Evolutionary conservation across 2,113 vertebrate species (phyloP).

Genomic region (Illadopsis cleaveri): DNA sequence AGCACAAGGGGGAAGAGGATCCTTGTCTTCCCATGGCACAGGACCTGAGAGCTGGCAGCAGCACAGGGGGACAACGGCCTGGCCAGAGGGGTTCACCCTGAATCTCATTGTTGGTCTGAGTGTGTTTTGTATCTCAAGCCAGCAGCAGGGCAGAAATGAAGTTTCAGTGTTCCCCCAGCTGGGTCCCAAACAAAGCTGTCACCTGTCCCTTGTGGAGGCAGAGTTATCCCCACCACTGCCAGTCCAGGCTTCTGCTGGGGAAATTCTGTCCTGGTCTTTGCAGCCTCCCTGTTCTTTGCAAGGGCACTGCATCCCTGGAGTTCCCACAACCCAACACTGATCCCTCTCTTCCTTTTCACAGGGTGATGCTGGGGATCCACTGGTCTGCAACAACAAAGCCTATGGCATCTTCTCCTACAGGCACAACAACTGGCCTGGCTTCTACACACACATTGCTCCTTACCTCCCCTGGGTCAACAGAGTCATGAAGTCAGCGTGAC

Average conservation of each 20-base stretch:
- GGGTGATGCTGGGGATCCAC: not conserved
- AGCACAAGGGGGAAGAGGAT: not conserved
- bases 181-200: not conserved
- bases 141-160: not conserved
- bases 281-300: not conserved
- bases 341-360: not conserved
- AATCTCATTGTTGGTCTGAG: rapidly evolving
- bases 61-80: not conserved
- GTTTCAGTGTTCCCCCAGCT: not conserved
- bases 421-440: not conserved
- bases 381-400: constrained; percentile 45
- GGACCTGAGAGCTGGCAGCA: not conserved
- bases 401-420: constrained; percentile 54
- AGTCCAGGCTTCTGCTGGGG: not conserved
- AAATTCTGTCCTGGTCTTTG: not conserved
- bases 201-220: not conserved
- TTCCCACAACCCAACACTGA: not conserved
- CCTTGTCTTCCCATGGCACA: not conserved
- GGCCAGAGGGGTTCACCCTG: not conserved
- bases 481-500: not conserved
- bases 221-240: rapidly evolving
- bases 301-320: not conserved
- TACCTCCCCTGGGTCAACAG: not conserved
- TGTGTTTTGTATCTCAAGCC: not conserved
- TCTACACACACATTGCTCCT: constrained; percentile 29